phyloP scores from a whole-genome alignment of 2,888 invertebrate genomes.

The Ennomos quercinarius region DNA sequence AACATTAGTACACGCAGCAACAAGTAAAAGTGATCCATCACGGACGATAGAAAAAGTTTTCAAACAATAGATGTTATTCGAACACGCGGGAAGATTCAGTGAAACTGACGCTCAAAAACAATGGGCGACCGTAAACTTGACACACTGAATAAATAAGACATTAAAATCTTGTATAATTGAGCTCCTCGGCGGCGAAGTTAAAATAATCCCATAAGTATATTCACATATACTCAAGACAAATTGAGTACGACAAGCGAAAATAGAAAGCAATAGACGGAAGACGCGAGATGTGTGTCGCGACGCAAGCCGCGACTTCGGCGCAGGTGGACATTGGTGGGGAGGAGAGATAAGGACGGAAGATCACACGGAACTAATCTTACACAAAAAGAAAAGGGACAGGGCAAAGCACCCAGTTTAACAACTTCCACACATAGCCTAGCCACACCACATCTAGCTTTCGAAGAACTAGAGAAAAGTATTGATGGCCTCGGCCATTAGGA shows the following conservation, averaged over 20 bases:
- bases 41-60: slow-evolving; percentile 34
- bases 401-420: slow-evolving; percentile 62
- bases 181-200: slow-evolving; percentile 38
- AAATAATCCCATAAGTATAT: slow-evolving; percentile 53
- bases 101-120: slow-evolving; percentile 52
- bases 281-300: slow-evolving; percentile 77
- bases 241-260: slow-evolving; percentile 76
- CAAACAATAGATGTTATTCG: slow-evolving; percentile 38
- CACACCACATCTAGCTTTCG: slow-evolving; percentile 71
- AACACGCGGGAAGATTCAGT: slow-evolving; percentile 47
- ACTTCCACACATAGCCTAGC: slow-evolving; percentile 68
- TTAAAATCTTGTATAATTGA: slow-evolving; percentile 36
- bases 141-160: slow-evolving; percentile 43
- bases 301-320: slow-evolving; percentile 75
- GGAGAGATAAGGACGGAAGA: slow-evolving; percentile 63
- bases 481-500: slow-evolving; percentile 64
- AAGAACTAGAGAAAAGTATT: slow-evolving; percentile 71
- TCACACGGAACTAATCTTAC: slow-evolving; percentile 60
- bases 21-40: slow-evolving; percentile 42
- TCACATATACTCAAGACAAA: slow-evolving; percentile 59
- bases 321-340: slow-evolving; percentile 70
- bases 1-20: slow-evolving; percentile 14
- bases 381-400: slow-evolving; percentile 72
- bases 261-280: slow-evolving; percentile 82
- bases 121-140: slow-evolving; percentile 63